These are phyloP conservation scores for Parazoanthus darwini DNA, from an alignment of 92 coral and sea anemone genomes.

Conservation along the genomic window DNA sequence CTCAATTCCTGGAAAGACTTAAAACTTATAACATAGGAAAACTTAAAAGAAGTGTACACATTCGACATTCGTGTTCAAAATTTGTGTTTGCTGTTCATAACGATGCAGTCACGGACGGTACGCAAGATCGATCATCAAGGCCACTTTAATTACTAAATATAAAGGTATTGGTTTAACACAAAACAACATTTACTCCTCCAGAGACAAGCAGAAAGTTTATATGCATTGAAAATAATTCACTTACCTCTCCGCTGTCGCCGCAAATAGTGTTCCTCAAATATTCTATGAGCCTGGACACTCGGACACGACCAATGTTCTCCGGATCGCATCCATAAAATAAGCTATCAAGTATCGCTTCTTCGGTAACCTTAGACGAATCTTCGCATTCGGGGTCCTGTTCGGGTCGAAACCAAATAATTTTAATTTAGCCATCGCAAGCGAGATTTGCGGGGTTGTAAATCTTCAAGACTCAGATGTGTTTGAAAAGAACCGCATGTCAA, in stretches of 20 bases:
- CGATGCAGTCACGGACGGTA: neutral
- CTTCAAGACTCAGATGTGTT: neutral
- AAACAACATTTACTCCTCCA: neutral
- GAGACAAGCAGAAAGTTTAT: neutral
- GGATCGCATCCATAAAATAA: slow-evolving; percentile 87
- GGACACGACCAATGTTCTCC: slow-evolving; percentile 75
- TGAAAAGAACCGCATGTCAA: slow-evolving; percentile 2
- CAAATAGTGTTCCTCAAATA: slow-evolving; percentile 87
- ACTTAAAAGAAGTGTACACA: too few species aligned
- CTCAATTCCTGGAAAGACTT: neutral
- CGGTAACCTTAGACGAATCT: slow-evolving; percentile 69
- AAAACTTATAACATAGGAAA: neutral
- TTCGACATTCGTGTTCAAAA: neutral
- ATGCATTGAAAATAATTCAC: neutral
- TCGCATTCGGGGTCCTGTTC: slow-evolving; percentile 51
- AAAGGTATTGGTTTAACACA: neutral
- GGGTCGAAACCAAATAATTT: slow-evolving; percentile 28
- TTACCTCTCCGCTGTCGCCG: slow-evolving; percentile 75
- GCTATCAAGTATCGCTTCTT: slow-evolving; percentile 87
- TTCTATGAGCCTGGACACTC: slow-evolving; percentile 88
- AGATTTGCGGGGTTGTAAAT: neutral
- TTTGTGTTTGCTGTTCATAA: neutral
- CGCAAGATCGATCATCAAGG: neutral
- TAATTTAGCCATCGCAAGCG: neutral
- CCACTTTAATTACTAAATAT: neutral